Conservation (phyloP, 1,140 invertebrate species). For the Antheraea pernyi region DNA sequence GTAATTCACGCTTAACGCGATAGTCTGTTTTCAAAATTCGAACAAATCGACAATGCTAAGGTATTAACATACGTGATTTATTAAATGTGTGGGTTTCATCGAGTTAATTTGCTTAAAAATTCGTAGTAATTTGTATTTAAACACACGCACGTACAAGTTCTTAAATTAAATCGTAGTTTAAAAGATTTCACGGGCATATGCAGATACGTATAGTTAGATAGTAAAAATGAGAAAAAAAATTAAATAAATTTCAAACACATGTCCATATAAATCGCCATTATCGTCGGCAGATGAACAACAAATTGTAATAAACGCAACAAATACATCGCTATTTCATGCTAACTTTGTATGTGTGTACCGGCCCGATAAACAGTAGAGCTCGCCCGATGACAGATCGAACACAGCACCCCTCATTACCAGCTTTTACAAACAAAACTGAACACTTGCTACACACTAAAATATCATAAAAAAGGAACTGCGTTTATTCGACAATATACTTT, state of each 20-base stretch:
- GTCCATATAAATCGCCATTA: conserved; percentile 29
- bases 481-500: conserved; percentile 41
- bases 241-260: conserved; percentile 25
- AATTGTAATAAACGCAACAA: conserved; percentile 29
- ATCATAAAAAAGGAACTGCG: conserved; percentile 58
- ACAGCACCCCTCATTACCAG: conserved; percentile 67
- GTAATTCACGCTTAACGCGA: conserved; percentile 1
- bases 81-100: neutral
- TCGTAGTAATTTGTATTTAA: neutral
- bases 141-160: neutral
- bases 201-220: neutral
- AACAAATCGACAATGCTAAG: neutral
- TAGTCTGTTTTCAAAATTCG: neutral
- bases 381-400: conserved; percentile 57
- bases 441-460: conserved; percentile 51
- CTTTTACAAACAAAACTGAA: conserved; percentile 53
- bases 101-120: conserved; percentile 5
- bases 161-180: neutral
- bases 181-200: neutral
- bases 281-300: conserved; percentile 25
- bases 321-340: conserved; percentile 25
- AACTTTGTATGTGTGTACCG: conserved; percentile 47
- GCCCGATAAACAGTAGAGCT: conserved; percentile 59
- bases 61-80: conserved; percentile 5
- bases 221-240: conserved; percentile 16